These are phyloP conservation scores for Procavia capensis DNA, from an alignment of 2,113 vertebrate species.

Conservation along the genomic window DNA sequence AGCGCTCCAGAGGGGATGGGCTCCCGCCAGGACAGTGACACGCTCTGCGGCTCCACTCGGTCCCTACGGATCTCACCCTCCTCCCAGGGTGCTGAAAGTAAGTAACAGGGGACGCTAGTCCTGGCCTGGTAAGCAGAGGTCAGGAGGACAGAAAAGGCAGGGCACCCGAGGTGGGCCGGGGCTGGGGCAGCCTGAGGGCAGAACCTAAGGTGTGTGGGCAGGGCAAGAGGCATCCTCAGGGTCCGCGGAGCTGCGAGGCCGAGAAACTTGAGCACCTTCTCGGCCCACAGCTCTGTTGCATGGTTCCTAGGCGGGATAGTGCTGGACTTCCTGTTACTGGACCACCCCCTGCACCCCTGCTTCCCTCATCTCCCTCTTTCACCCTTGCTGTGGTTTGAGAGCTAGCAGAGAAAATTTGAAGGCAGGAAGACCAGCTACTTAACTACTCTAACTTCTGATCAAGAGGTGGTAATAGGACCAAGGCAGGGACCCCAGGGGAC, in stretches of 20 bases:
- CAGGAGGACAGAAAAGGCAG: not conserved
- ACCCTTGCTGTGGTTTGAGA: not conserved
- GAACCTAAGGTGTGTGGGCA: not conserved
- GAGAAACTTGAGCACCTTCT: not conserved
- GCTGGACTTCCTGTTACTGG: not conserved
- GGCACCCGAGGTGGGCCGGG: fast-evolving
- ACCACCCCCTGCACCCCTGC: not conserved
- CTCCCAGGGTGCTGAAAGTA: conserved; percentile 87
- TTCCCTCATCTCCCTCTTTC: not conserved
- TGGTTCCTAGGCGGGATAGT: not conserved
- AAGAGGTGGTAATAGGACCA: not conserved
- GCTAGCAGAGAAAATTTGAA: not conserved
- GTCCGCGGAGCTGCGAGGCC: not conserved
- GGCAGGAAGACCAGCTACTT: not conserved
- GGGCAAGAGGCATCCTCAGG: not conserved
- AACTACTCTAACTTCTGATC: not conserved
- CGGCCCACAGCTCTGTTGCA: too few species aligned
- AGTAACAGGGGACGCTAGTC: not conserved
- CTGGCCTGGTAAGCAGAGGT: fast-evolving
- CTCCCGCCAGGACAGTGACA: conserved; percentile 94
- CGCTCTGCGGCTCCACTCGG: conserved; percentile 93
- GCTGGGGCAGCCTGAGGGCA: too few species aligned
- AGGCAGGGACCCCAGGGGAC: not conserved
- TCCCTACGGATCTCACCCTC: conserved; percentile 92
- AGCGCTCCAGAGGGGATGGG: conserved; percentile 77